Conservation (phyloP, 2,797 vertebrate genomes). For the Anguilla pacifica region DNA sequence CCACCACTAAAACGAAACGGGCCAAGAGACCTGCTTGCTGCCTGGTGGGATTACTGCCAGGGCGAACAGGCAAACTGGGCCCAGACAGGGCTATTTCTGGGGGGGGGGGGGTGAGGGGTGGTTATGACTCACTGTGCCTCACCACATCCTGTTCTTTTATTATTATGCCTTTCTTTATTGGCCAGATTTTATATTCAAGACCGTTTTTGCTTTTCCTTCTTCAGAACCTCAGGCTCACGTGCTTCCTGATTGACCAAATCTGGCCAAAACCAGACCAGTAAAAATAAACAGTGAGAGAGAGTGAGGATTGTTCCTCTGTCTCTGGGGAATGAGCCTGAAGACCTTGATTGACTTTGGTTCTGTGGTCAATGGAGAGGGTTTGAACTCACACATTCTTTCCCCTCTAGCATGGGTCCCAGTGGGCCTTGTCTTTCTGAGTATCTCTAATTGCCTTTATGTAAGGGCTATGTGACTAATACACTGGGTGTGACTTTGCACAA, state of each 20-base stretch:
- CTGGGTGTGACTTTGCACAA: neutral
- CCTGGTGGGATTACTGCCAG: constrained; percentile 30
- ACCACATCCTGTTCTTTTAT: constrained; percentile 30
- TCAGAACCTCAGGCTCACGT: neutral
- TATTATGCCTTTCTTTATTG: neutral
- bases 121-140: constrained; percentile 28
- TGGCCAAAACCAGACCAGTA: constrained; percentile 21
- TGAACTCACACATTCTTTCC: neutral
- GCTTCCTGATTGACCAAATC: constrained; percentile 1
- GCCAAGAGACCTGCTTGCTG: constrained; percentile 28
- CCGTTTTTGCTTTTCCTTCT: neutral
- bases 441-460: neutral
- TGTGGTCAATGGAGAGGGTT: neutral
- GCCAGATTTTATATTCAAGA: neutral
- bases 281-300: neutral
- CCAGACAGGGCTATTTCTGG: constrained; percentile 14
- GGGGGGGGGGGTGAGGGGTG: neutral
- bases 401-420: neutral
- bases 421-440: neutral
- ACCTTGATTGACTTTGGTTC: neutral
- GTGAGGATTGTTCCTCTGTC: neutral
- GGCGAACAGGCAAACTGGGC: neutral
- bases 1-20: constrained; percentile 43
- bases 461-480: neutral
- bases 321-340: neutral